phyloP scores from a whole-genome alignment of 2,888 invertebrate genomes.

The Malachius bipustulatus region DNA sequence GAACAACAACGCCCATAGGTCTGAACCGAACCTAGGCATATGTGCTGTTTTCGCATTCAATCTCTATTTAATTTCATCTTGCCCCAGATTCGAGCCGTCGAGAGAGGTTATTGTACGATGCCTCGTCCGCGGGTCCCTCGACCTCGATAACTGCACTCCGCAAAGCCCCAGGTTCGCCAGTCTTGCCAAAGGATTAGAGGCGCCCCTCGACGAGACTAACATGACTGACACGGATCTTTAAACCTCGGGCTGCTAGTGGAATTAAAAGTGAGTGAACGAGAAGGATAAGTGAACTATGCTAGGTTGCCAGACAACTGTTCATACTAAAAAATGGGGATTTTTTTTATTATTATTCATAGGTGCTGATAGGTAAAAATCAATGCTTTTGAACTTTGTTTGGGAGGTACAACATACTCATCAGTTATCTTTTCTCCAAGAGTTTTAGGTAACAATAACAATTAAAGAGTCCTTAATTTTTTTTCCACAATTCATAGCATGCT shows the following conservation, averaged over 20 bases:
- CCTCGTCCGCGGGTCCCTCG: slow-evolving; percentile 39
- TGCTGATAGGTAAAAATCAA: no score
- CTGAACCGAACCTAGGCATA: slow-evolving; percentile 31
- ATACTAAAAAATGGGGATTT: no score
- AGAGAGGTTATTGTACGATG: slow-evolving; percentile 48
- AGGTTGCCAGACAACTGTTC: no score
- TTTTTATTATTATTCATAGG: no score
- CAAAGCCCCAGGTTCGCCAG: background rate
- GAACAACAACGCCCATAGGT: slow-evolving; percentile 26
- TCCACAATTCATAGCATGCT: no score
- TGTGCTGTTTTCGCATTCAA: slow-evolving; percentile 36
- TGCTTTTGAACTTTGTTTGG: no score
- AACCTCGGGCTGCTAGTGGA: slow-evolving; percentile 28
- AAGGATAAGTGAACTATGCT: slow-evolving; percentile 23
- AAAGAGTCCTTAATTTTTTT: no score
- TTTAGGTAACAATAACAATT: no score
- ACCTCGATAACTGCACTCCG: slow-evolving; percentile 30
- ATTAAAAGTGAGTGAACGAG: slow-evolving; percentile 31
- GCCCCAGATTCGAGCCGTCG: slow-evolving; percentile 46
- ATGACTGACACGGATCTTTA: slow-evolving; percentile 31
- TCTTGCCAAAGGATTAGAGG: slow-evolving; percentile 6
- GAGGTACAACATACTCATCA: no score
- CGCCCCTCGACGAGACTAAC: slow-evolving; percentile 25
- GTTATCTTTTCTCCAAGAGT: no score
- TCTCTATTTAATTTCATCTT: slow-evolving; percentile 50